phyloP scores from a whole-genome alignment of 2,888 invertebrate genomes.

The Teleogryllus oceanicus region DNA sequence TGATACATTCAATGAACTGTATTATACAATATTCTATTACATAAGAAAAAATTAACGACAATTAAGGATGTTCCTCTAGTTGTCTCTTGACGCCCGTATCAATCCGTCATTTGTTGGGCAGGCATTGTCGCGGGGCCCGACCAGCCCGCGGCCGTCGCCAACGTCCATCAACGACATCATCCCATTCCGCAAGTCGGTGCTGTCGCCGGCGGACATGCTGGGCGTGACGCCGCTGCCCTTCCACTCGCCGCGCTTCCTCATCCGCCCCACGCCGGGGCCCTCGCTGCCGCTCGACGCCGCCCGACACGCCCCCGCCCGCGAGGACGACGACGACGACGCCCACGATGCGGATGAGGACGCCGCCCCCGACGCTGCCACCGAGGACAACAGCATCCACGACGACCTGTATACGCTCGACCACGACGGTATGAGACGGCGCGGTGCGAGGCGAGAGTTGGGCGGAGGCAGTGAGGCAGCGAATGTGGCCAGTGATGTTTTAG shows the following conservation, averaged over 20 bases:
- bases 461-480: no score
- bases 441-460: no score
- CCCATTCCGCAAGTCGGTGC: constrained; percentile 34
- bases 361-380: not conserved
- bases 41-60: no score
- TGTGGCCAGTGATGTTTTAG: rapidly evolving
- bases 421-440: no score
- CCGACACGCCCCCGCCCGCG: no score
- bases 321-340: not conserved
- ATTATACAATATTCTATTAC: no score
- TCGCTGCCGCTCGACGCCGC: constrained; percentile 3
- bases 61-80: no score
- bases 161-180: constrained; percentile 32
- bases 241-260: constrained; percentile 54
- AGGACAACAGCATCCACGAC: constrained; percentile 4
- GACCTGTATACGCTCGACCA: constrained; percentile 19
- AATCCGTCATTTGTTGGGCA: no score
- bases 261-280: constrained; percentile 55
- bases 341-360: not conserved
- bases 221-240: constrained; percentile 43
- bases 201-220: constrained; percentile 5
- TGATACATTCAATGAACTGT: no score
- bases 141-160: constrained; percentile 36
- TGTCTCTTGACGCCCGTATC: no score
- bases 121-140: constrained; percentile 38